A percentile compares a stretch with the other conserved stretches of the same genome.
Conservation (phyloP, 2,113 vertebrate genomes). For the Felis catus region DNA sequence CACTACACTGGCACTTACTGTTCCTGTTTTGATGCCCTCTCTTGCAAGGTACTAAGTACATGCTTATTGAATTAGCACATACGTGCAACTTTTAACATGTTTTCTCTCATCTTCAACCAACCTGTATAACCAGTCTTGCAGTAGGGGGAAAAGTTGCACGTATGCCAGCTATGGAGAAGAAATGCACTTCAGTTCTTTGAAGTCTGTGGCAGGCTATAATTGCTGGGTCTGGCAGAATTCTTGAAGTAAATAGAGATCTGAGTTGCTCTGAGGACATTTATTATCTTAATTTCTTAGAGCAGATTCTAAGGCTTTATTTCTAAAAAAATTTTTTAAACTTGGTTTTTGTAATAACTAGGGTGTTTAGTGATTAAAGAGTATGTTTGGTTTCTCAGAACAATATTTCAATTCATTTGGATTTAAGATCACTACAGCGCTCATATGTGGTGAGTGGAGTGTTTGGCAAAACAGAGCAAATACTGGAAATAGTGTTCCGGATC, state of each 20-base stretch:
- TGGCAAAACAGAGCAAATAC: neutral
- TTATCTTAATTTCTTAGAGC: neutral
- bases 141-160: neutral
- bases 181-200: neutral
- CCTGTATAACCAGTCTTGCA: neutral
- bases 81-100: neutral
- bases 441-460: neutral
- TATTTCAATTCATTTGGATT: neutral
- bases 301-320: slow-evolving; percentile 2
- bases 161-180: neutral
- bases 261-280: neutral
- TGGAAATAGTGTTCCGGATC: neutral
- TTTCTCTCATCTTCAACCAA: neutral
- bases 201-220: neutral
- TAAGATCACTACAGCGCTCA: neutral
- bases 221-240: neutral
- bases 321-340: slow-evolving; percentile 23
- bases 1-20: neutral
- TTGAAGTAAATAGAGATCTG: neutral
- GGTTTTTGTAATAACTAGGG: neutral
- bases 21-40: neutral
- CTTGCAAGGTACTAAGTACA: neutral
- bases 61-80: neutral
- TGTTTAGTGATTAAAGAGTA: neutral
- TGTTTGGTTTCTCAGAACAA: neutral